These are phyloP conservation scores for Microctonus aethiopoides DNA, from an alignment of 2,888 invertebrate species.

Conservation along the genomic window DNA sequence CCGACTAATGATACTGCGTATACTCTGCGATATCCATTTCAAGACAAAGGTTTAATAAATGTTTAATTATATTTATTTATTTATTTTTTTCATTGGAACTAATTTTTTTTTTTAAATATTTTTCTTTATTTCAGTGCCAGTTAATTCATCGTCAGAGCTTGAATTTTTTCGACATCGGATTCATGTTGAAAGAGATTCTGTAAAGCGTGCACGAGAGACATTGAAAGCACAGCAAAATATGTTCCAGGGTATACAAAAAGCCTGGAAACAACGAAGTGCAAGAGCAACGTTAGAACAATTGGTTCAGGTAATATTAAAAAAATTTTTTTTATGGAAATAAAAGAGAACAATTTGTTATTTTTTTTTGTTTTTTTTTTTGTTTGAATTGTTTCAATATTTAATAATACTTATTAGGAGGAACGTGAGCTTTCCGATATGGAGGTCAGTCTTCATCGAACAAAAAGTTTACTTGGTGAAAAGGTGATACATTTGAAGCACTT, in stretches of 20 bases:
- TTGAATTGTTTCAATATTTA: background rate
- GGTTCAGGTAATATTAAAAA: slow-evolving; percentile 68
- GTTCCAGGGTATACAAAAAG: slow-evolving; percentile 75
- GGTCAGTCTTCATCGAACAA: slow-evolving; percentile 83
- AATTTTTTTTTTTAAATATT: background rate
- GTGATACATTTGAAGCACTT: slow-evolving; percentile 83
- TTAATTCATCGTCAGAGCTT: slow-evolving; percentile 72
- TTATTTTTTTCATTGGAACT: background rate
- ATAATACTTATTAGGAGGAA: slow-evolving; percentile 74
- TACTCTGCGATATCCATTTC: slow-evolving; percentile 84
- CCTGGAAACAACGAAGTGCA: slow-evolving; percentile 69
- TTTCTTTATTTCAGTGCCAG: slow-evolving; percentile 52
- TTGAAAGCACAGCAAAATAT: slow-evolving; percentile 76
- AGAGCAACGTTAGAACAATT: slow-evolving; percentile 70
- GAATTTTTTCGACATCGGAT: slow-evolving; percentile 88
- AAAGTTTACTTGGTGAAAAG: slow-evolving; percentile 83
- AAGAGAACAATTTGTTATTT: no score
- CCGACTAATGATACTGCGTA: slow-evolving; percentile 79
- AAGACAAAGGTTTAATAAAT: slow-evolving; percentile 73
- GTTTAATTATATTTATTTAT: slow-evolving; percentile 3
- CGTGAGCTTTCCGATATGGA: slow-evolving; percentile 86
- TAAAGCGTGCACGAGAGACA: slow-evolving; percentile 84
- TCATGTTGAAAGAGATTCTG: slow-evolving; percentile 83
- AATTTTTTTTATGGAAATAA: no score
- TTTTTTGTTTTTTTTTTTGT: no score